These are phyloP conservation scores for Aporophyla lueneburgensis DNA, from an alignment of 2,888 invertebrate genomes.

Conservation along the genomic window DNA sequence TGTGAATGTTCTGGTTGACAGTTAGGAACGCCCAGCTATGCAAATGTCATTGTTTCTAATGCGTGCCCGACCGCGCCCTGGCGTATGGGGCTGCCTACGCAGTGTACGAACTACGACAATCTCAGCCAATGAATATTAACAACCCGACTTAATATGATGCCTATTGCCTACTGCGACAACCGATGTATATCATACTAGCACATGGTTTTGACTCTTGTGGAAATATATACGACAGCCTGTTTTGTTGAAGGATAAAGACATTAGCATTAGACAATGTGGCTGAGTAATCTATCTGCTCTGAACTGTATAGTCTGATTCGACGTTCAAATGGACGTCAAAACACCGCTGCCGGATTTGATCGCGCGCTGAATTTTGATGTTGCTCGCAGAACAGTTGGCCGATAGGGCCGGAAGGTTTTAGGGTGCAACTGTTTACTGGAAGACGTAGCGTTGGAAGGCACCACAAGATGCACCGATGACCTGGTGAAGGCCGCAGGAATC, in stretches of 20 bases:
- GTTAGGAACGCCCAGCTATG: conserved; percentile 88
- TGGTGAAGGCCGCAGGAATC: too few species aligned
- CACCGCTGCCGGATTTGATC: too few species aligned
- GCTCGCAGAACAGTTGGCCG: too few species aligned
- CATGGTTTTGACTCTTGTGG: conserved; percentile 12
- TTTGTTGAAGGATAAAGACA: conserved; percentile 34
- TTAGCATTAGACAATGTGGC: conserved; percentile 14
- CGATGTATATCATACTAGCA: conserved; percentile 69
- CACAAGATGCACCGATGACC: too few species aligned
- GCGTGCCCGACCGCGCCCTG: conserved; percentile 84
- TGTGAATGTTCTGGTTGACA: conserved; percentile 89
- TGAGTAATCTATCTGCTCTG: background rate
- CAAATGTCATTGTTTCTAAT: conserved; percentile 90
- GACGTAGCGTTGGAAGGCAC: too few species aligned
- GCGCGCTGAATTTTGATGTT: too few species aligned
- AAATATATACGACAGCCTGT: conserved; percentile 5
- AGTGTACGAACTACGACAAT: conserved; percentile 77
- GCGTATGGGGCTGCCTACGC: conserved; percentile 83
- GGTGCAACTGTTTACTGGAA: too few species aligned
- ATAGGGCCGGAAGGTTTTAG: too few species aligned
- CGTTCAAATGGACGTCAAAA: too few species aligned
- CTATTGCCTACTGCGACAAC: conserved; percentile 77
- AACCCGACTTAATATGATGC: conserved; percentile 77
- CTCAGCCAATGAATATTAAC: conserved; percentile 88
- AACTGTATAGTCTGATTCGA: background rate